Conservation (phyloP, 1,140 invertebrate species). For the Ganaspis sp. region DNA sequence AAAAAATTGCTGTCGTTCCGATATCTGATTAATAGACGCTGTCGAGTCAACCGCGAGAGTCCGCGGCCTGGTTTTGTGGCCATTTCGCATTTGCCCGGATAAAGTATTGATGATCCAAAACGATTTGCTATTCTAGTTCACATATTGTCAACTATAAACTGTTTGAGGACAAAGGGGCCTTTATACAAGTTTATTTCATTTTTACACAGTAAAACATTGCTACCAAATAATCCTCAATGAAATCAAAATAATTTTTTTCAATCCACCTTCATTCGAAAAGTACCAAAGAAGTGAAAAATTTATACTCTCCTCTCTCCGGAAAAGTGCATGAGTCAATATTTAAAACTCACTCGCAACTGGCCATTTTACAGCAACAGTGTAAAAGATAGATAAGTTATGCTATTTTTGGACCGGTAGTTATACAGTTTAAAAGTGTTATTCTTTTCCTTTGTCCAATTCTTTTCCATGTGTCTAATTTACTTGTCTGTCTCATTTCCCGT, state of each 20-base stretch:
- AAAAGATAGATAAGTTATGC: no score
- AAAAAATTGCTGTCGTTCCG: constrained; percentile 59
- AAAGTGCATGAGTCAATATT: no score
- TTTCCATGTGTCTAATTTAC: no score
- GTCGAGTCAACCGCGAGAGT: constrained; percentile 67
- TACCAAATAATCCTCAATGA: not conserved
- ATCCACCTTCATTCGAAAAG: no score
- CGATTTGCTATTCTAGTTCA: constrained; percentile 24
- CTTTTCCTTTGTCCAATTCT: no score
- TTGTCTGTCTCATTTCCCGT: no score
- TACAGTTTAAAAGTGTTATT: no score
- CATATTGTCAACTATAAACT: not conserved
- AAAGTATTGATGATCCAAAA: constrained; percentile 69
- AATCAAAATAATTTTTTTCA: not conserved
- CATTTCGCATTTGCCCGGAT: constrained; percentile 71
- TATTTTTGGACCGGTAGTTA: no score
- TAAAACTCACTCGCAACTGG: no score
- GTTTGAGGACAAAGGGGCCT: not conserved
- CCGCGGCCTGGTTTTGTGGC: constrained; percentile 68
- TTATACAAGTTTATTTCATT: not conserved
- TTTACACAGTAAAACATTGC: not conserved
- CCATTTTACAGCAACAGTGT: no score
- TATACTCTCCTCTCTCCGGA: no score
- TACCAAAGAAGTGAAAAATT: no score
- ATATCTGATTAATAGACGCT: constrained; percentile 71